These are phyloP conservation scores for Macrochelys suwanniensis DNA, from an alignment of 2,797 vertebrate species.

Conservation along the genomic window DNA sequence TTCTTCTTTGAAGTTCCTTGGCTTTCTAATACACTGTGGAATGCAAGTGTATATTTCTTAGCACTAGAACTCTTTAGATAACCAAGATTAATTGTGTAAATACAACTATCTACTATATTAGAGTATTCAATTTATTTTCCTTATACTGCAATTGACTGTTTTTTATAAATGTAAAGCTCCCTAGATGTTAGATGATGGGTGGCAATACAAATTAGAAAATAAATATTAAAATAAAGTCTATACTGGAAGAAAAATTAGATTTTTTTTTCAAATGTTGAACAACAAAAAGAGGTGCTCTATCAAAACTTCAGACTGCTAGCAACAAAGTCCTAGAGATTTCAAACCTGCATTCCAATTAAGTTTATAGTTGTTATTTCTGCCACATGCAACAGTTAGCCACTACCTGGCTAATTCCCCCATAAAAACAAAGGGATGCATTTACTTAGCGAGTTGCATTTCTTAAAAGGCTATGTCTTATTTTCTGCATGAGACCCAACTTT, in stretches of 20 bases:
- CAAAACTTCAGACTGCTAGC: not conserved
- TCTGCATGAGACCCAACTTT: not conserved
- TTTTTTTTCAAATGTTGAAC: not conserved
- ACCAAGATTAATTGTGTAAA: not conserved
- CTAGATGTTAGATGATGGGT: not conserved
- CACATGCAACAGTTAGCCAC: not conserved
- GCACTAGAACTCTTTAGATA: not conserved
- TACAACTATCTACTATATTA: not conserved
- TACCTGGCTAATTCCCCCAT: not conserved
- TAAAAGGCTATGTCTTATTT: not conserved
- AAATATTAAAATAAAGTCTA: not conserved
- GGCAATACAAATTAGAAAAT: not conserved
- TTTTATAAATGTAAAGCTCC: not conserved
- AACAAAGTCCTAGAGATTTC: not conserved
- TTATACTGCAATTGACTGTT: not conserved
- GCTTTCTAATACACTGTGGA: slow-evolving; percentile 1
- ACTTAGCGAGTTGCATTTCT: not conserved
- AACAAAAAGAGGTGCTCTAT: not conserved
- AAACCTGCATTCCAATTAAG: not conserved
- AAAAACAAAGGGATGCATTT: not conserved
- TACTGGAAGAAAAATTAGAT: not conserved
- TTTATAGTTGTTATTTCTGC: slow-evolving; percentile 15
- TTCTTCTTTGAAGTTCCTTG: not conserved
- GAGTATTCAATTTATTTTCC: not conserved
- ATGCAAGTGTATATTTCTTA: not conserved